Evolutionary conservation across 23 tunicate species (phyloP), one percentile per base, ranked within the genome.

Genomic region (Styela plicata): DNA sequence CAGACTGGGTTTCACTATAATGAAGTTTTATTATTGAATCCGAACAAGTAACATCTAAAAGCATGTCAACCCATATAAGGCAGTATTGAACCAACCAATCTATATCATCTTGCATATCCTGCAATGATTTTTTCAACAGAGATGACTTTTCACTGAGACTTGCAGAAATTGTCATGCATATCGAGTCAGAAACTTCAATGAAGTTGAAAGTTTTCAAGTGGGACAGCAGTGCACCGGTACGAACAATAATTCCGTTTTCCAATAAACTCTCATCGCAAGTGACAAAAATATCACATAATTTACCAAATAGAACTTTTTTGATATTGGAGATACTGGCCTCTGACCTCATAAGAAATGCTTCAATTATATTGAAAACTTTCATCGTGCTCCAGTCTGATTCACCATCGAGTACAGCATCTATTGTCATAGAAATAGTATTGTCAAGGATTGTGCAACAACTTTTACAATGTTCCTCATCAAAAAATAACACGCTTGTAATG

Each of bases 71-170:
- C 1, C 36, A 53, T n/a, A 20, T 24, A 24, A 76, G 81, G 26
- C 81, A 76, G 24, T 20, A 29, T 21, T 76, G 81, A 36, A 76
- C 25, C 31, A 66, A 34, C 37, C 57, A 44, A 44, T 44, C 13
- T 44, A 7, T 13, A 44, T 44, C 10, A 44, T 44, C 57, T 5
- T 5, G 7, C 57, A 44, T 13, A 5, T 44, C 57, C 13, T 44
- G 57, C 7, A 5, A 44, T 44, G 57, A 13, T 44, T 44, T 44
- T 13, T 5, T 5, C 13, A 44, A 5, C 57, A 44, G 13, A 5
- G 57, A 44, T 13, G 57, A 44, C 57, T 44, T 44, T 44, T 44
- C 57, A 7, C 7, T 44, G 13, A 44, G 57, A 44, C 10, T 13
- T 5, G 7, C 13, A 13, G 13, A 44, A 13, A 44, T 13, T 44